phyloP scores from a whole-genome alignment of 23 tunicate species.

The Pegea sp. region DNA sequence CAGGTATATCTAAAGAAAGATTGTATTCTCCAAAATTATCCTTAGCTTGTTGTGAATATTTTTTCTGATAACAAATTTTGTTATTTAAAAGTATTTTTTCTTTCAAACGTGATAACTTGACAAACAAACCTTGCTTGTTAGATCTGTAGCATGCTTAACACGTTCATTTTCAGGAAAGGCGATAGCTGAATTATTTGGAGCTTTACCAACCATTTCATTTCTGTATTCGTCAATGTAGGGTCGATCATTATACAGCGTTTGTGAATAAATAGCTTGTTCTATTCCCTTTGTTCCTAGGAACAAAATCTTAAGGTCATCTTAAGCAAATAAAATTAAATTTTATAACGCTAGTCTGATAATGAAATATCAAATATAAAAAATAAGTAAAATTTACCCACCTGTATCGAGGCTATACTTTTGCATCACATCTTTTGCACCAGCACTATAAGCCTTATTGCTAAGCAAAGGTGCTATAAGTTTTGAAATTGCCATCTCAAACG shows the following conservation, averaged over 20 bases:
- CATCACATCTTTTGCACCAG: slow-evolving; percentile 49
- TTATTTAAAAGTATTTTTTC: too few relatives aligned
- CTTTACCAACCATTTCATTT: slow-evolving; percentile 45
- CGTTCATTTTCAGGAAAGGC: slow-evolving; percentile 92
- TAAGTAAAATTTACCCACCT: not conserved
- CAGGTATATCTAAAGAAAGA: slow-evolving; percentile 41
- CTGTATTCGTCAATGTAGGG: slow-evolving; percentile 21
- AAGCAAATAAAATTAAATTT: too few relatives aligned
- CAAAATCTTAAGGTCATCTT: too few relatives aligned
- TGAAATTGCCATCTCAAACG: slow-evolving; percentile 64
- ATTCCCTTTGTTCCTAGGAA: not conserved
- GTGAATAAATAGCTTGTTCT: not conserved
- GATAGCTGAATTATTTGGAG: slow-evolving; percentile 37
- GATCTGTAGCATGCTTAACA: slow-evolving; percentile 27
- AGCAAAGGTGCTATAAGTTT: slow-evolving; percentile 20
- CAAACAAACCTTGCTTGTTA: slow-evolving; percentile 79
- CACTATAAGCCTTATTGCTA: slow-evolving; percentile 21
- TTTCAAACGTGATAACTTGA: too few relatives aligned
- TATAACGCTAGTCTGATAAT: too few relatives aligned
- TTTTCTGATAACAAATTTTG: too few relatives aligned
- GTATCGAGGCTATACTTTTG: slow-evolving; percentile 24
- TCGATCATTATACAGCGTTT: not conserved
- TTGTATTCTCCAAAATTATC: slow-evolving; percentile 21
- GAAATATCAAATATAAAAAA: too few relatives aligned
- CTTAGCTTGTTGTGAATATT: slow-evolving; percentile 25